Base-by-base conservation (phyloP, 2,113 vertebrate genomes). In the Tachysurus fulvidraco region DNA sequence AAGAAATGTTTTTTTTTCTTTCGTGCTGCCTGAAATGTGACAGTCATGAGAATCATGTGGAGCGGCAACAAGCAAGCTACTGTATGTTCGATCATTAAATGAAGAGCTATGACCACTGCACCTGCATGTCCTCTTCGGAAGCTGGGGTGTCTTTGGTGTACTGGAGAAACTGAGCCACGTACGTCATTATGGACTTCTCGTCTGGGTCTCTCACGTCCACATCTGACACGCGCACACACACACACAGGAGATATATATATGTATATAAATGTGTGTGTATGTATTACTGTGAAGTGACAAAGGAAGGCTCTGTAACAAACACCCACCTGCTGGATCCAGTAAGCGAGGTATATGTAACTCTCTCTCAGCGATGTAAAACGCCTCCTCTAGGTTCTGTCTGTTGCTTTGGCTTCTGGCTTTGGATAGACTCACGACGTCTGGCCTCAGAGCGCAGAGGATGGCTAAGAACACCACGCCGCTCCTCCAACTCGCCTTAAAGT, bases 181-280 rank as follows among this genome's bases (percentile, higher is more conserved):
- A 99, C 2, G 97, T 99, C 96, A 99, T 99, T 92, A 99, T 97
- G 36, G 98, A 99, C 93, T 98, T 99, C 93, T 99, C 98, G 90
- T 99, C 98, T 0, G 98, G 98, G 90, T 96, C 95, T 46, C 93
- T 90, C 30, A 97, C 93, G 84, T 98, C 97, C 89, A 99, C 96
- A 93, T 99, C 98, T 99, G 93, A 21, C 14, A 84, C n/a, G n/a
- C n/a, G n/a, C n/a, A 86, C 76, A 86, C 71, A 74, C 71, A 74
- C 12, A 36, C 11, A 65, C 59, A 62, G 50, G 19, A 79, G 19
- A 79, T 11, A 28, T 13, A 28, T 62, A 62, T 62, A n/a, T 57
- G 4, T 13, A 57, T 57, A 16, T 57, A 57, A 36, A 36, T 36
- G 2, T 59, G 13, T 59, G 19, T 59, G 13, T 19, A 19, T 55